These are phyloP conservation scores for Meloidogyne floridensis DNA, from an alignment of 1,140 invertebrate genomes.

Conservation along the genomic window DNA sequence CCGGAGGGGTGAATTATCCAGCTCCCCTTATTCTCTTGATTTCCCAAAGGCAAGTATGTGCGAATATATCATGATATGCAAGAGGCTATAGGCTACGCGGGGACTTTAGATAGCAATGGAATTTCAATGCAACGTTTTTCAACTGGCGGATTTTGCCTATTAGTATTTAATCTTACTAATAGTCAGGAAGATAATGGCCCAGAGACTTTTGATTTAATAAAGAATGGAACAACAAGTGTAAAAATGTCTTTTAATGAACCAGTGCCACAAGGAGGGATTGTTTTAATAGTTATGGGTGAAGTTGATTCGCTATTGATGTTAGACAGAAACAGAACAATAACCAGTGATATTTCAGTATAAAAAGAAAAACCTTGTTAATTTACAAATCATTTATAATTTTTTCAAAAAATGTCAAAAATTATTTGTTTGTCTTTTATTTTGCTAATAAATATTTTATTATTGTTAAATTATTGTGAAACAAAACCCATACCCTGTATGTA, in stretches of 20 bases:
- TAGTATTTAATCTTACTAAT: slow-evolving; percentile 26
- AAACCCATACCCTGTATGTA: not conserved
- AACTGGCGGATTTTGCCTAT: slow-evolving; percentile 12
- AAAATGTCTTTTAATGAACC: slow-evolving; percentile 25
- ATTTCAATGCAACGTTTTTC: slow-evolving; percentile 24
- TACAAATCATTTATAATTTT: not conserved
- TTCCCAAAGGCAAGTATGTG: slow-evolving; percentile 28
- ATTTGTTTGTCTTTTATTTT: not conserved
- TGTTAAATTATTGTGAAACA: not conserved
- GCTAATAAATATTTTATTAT: not conserved
- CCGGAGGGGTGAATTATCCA: slow-evolving; percentile 13
- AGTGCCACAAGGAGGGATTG: slow-evolving; percentile 4
- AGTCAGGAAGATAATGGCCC: slow-evolving; percentile 12
- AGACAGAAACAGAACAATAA: slow-evolving; percentile 14
- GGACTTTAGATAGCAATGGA: slow-evolving; percentile 28
- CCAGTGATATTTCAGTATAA: slow-evolving; percentile 19
- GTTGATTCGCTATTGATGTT: slow-evolving; percentile 11
- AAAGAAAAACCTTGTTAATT: not conserved
- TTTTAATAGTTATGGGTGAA: slow-evolving; percentile 21
- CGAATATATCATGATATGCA: slow-evolving; percentile 28
- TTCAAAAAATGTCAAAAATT: not conserved
- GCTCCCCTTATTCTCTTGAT: slow-evolving; percentile 20
- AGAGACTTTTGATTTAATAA: slow-evolving; percentile 30
- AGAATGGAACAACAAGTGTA: slow-evolving; percentile 28
- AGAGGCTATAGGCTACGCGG: slow-evolving; percentile 25